A percentile compares a stretch with the other conserved stretches of the same genome.
Evolutionary conservation across 1,140 invertebrate genomes (phyloP).

Genomic region (Macrobrachium nipponense): DNA sequence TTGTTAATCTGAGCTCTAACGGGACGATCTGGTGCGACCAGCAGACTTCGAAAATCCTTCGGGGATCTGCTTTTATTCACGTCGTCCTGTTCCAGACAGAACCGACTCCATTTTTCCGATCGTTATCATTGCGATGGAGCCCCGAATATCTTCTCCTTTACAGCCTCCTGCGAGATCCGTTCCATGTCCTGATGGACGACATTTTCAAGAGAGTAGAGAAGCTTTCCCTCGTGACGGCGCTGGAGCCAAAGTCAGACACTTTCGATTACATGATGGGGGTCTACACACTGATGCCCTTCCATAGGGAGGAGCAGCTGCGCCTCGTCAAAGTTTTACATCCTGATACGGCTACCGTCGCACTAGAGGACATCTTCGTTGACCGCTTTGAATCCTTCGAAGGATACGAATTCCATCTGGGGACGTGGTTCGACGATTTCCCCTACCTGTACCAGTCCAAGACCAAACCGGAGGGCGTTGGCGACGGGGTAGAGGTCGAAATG

Average conservation of each 20-base stretch:
- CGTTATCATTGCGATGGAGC: slow-evolving; percentile 13
- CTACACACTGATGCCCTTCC: slow-evolving; percentile 1
- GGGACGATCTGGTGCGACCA: slow-evolving; percentile 1
- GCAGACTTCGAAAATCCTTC: slow-evolving; percentile 12
- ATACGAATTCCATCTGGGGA: slow-evolving; percentile 18
- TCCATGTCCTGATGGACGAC: not conserved
- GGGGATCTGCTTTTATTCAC: slow-evolving; percentile 12
- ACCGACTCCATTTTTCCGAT: slow-evolving; percentile 20
- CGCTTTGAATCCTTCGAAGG: slow-evolving; percentile 24
- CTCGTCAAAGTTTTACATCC: not conserved
- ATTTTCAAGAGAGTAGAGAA: slow-evolving; percentile 5
- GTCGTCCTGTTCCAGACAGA: slow-evolving; percentile 13
- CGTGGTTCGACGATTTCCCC: slow-evolving; percentile 26
- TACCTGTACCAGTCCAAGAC: slow-evolving; percentile 26
- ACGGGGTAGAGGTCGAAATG: slow-evolving; percentile 40
- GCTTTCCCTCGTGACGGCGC: not conserved
- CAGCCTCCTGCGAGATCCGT: not conserved
- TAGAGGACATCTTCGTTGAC: slow-evolving; percentile 24
- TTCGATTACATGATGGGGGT: not conserved
- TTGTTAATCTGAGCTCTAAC: slow-evolving; percentile 18
- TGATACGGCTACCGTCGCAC: not conserved
- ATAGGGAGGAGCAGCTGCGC: no score
- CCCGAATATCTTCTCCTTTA: slow-evolving; percentile 24
- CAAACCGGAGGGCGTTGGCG: slow-evolving; percentile 9
- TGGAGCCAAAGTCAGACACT: not conserved